Evolutionary conservation across 1,140 invertebrate species (phyloP).

Genomic region (Drosophila dunni): DNA sequence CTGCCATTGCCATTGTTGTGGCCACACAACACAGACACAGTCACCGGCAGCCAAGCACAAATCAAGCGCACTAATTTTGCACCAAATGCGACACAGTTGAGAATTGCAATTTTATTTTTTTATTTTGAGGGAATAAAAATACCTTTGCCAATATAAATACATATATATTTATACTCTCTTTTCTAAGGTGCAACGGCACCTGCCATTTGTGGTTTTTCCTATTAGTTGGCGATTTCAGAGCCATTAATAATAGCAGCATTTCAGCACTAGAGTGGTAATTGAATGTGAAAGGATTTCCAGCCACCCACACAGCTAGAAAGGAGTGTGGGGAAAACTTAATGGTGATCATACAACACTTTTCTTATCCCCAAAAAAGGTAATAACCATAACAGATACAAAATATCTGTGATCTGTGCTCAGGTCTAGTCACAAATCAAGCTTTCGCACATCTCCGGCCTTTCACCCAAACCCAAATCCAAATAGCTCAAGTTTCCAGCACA

Average conservation of each 20-base stretch:
- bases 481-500: conserved; percentile 58
- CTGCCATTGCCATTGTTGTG: conserved; percentile 55
- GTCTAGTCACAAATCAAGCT: conserved; percentile 6
- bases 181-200: conserved; percentile 45
- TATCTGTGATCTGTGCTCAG: conserved; percentile 27
- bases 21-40: conserved; percentile 9
- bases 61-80: conserved; percentile 65
- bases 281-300: conserved; percentile 68
- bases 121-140: conserved; percentile 18
- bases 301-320: conserved; percentile 19
- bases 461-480: conserved; percentile 27
- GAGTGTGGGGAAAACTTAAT: background rate
- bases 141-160: conserved; percentile 24
- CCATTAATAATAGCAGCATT: conserved; percentile 41
- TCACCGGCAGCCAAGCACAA: conserved; percentile 31
- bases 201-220: conserved; percentile 31
- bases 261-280: conserved; percentile 43
- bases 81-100: conserved; percentile 50
- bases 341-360: conserved; percentile 11
- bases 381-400: conserved; percentile 9
- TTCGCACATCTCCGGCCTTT: conserved; percentile 41
- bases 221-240: conserved; percentile 29
- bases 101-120: conserved; percentile 38
- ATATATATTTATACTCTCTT: background rate
- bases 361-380: conserved; percentile 8